Base-by-base conservation (phyloP, 2,113 vertebrate species). In the Aramus guarauna region DNA sequence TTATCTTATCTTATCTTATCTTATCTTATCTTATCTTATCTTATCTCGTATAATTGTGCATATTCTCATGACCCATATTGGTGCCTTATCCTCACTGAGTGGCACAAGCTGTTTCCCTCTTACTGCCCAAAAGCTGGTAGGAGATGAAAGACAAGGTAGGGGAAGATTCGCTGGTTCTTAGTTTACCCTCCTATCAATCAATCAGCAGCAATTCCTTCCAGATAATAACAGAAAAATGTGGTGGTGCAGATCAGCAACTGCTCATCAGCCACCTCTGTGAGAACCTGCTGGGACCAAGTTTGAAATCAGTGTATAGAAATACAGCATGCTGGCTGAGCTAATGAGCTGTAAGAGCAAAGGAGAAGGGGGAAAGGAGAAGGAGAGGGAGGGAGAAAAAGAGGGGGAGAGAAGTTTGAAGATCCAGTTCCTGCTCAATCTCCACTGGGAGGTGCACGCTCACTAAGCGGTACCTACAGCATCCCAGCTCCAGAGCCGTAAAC, bases 261-360 rank as follows among this genome's bases (percentile, higher is more conserved):
- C 88, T 97, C 90, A 88, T 95, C 95, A 97, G 71, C 89, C 88
- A 66, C 89, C 90, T 81, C 80, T 85, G 16, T 47, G 68, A 95
- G 86, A 96, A 81, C 88, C 89, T 91, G 68, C 93, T 93, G 96
- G 85, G 95, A 95, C 58, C 16, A 37, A 92, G 76, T 75, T 89
- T 79, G 94, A 83, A 93, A 97, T 94, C 94, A 97, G 23, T 7
- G 60, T 74, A 45, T 62, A 92, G 83, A 92, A 22, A 73, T 87
- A 56, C 47, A 63, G 77, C 36, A 1, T 81, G 69, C 89, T 96
- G 92, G 82, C 81, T 84, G 87, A 95, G 91, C 66, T 97, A 96
- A 96, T 74, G 90, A 97, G 93, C 86, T 87, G 52, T 37, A 37
- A 73, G 85, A 82, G 81, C 52, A 30, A 72, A 53, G 52, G 73